These are phyloP conservation scores for Sicus ferrugineus DNA, from an alignment of 2,888 invertebrate genomes.

Conservation along the genomic window DNA sequence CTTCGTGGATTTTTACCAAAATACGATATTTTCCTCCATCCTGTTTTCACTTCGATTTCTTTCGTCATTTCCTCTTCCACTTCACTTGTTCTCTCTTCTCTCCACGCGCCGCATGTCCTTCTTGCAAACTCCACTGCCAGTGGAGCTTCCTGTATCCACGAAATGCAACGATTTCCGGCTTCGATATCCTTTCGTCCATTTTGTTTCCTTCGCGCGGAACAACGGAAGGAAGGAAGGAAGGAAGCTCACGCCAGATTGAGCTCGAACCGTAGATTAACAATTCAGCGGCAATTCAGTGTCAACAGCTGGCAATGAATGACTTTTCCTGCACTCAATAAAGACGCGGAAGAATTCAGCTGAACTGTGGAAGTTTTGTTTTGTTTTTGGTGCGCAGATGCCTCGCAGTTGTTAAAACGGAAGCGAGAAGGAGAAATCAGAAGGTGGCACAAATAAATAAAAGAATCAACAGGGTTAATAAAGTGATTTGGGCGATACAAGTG, in stretches of 20 bases:
- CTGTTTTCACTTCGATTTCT: too few species aligned
- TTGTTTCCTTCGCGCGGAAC: neutral
- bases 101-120: neutral
- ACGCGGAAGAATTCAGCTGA: neutral
- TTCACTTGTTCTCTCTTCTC: neutral
- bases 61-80: neutral
- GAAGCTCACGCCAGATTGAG: neutral
- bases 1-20: too few species aligned
- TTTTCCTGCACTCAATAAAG: neutral
- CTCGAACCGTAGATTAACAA: neutral
- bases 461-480: too few species aligned
- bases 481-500: too few species aligned
- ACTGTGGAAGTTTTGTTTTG: conserved; percentile 2
- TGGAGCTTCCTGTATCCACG: neutral
- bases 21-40: too few species aligned
- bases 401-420: neutral
- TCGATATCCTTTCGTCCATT: neutral
- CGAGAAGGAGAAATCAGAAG: neutral
- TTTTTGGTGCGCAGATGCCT: neutral
- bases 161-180: conserved; percentile 1
- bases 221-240: neutral
- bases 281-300: neutral
- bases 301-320: conserved; percentile 1
- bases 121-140: neutral
- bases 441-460: neutral